These are phyloP conservation scores for Mellilla xanthometata DNA, from an alignment of 2,888 invertebrate genomes.

Conservation along the genomic window DNA sequence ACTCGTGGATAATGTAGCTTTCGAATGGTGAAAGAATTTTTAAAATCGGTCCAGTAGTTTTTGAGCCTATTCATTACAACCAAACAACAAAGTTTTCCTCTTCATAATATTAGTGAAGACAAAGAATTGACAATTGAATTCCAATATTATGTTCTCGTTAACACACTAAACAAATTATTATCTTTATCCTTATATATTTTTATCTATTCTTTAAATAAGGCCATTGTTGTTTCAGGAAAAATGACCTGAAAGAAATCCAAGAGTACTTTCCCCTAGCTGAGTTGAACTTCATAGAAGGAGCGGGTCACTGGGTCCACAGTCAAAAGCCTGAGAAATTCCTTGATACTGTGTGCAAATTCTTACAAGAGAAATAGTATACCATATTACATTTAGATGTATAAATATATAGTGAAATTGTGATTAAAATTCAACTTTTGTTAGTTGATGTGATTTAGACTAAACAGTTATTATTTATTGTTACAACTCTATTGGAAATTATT, in stretches of 20 bases:
- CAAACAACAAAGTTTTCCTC: no score
- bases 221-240: conserved; percentile 52
- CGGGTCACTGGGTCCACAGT: conserved; percentile 97
- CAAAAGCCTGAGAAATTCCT: conserved; percentile 93
- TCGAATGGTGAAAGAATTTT: no score
- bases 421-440: conserved; percentile 27
- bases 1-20: no score
- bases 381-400: not conserved
- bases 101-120: no score
- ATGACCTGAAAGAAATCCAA: conserved; percentile 84
- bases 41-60: no score
- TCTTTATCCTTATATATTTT: no score
- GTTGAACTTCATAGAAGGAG: conserved; percentile 87
- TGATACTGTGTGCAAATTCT: conserved; percentile 83
- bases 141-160: no score
- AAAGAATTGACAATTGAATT: no score
- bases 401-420: conserved; percentile 31
- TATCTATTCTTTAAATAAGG: not conserved
- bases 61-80: no score
- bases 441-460: conserved; percentile 32
- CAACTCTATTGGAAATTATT: no score
- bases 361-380: conserved; percentile 74
- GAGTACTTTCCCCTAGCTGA: conserved; percentile 88
- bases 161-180: no score
- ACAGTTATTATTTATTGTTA: conserved; percentile 1